Conservation (phyloP, 2,113 vertebrate genomes). For the Hiodon tergisus region DNA sequence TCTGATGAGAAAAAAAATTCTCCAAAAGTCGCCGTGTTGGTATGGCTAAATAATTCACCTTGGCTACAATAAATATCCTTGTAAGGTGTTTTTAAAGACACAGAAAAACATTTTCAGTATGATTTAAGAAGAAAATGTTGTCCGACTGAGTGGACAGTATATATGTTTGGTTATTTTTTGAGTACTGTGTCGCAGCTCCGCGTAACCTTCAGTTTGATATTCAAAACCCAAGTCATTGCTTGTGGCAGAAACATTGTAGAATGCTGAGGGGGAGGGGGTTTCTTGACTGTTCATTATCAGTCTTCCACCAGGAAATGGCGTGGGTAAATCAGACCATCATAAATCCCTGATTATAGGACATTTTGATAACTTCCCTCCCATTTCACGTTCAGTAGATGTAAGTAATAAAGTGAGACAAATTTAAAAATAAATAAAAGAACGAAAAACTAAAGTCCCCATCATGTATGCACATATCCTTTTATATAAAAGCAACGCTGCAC, state of each 20-base stretch:
- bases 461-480: too few species aligned
- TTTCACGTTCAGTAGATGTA: conserved; percentile 9
- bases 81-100: conserved; percentile 38
- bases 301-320: background rate
- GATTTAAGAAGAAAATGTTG: background rate
- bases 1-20: conserved; percentile 68
- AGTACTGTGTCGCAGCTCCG: background rate
- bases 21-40: background rate
- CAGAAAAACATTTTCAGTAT: conserved; percentile 1
- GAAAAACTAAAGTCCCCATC: background rate
- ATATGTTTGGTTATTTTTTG: background rate
- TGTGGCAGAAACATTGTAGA: background rate
- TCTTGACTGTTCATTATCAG: background rate
- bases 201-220: conserved; percentile 26
- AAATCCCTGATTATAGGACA: background rate
- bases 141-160: background rate
- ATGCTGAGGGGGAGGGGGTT: background rate
- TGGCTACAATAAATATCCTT: conserved; percentile 37
- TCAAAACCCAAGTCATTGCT: conserved; percentile 21
- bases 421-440: conserved; percentile 1
- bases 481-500: too few species aligned
- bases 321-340: background rate
- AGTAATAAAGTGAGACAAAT: conserved; percentile 9
- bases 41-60: conserved; percentile 19
- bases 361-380: background rate